These are phyloP conservation scores for Omphaloscelis lunosa DNA, from an alignment of 2,888 invertebrate genomes.

Conservation along the genomic window DNA sequence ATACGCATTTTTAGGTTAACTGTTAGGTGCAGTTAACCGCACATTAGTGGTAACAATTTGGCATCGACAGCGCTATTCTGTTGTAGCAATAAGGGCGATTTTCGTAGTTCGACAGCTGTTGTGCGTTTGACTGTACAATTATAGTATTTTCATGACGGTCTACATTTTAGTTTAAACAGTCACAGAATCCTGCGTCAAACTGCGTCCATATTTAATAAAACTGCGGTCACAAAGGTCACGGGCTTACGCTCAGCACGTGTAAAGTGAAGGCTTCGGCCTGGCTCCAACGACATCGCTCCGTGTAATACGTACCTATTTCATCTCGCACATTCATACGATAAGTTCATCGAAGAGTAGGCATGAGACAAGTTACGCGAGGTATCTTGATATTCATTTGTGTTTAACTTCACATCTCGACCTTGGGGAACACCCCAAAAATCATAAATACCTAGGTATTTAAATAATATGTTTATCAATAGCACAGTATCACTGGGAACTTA, in stretches of 20 bases:
- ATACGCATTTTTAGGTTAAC: too few relatives aligned
- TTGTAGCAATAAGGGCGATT: too few relatives aligned
- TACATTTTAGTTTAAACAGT: neutral
- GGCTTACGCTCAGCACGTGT: neutral
- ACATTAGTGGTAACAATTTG: too few relatives aligned
- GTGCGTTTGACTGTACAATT: neutral
- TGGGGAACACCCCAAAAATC: neutral
- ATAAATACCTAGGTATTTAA: neutral
- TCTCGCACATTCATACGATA: neutral
- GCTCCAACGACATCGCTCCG: neutral
- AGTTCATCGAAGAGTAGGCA: neutral
- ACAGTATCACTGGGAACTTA: neutral
- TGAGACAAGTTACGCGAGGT: neutral
- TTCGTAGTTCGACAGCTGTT: too few relatives aligned
- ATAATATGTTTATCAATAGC: neutral
- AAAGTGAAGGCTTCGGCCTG: neutral
- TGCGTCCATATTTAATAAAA: constrained; percentile 18
- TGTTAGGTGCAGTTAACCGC: neutral
- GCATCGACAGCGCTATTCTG: too few relatives aligned
- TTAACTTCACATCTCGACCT: neutral
- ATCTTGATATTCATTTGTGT: neutral
- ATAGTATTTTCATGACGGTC: neutral
- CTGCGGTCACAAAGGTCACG: neutral
- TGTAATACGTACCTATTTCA: neutral
- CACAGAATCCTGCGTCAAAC: neutral